Conservation (phyloP, 1,140 invertebrate genomes). For the Drosophila ambigua region DNA sequence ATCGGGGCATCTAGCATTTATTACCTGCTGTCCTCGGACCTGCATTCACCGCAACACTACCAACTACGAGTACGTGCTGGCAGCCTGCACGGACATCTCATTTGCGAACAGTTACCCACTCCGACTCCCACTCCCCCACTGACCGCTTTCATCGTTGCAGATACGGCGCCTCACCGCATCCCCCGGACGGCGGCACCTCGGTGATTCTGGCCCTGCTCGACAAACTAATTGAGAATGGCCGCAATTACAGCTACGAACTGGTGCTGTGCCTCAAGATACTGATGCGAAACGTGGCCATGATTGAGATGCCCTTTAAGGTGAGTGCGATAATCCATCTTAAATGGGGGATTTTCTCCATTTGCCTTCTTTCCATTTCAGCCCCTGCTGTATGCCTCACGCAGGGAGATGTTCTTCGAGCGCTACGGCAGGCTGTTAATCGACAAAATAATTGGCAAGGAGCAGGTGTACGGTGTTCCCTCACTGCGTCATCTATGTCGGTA, state of each 20-base stretch:
- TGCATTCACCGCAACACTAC: slow-evolving; percentile 43
- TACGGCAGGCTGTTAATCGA: slow-evolving; percentile 87
- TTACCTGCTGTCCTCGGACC: slow-evolving; percentile 28
- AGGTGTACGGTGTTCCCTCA: slow-evolving; percentile 82
- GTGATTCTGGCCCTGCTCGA: slow-evolving; percentile 85
- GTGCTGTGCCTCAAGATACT: slow-evolving; percentile 88
- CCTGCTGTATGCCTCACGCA: slow-evolving; percentile 82
- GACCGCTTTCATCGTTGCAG: slow-evolving; percentile 57
- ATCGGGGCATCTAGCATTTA: slow-evolving; percentile 75
- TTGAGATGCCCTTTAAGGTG: slow-evolving; percentile 83
- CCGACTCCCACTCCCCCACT: slow-evolving; percentile 47
- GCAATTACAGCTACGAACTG: slow-evolving; percentile 88
- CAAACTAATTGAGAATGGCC: slow-evolving; percentile 86
- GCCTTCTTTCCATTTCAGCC: slow-evolving; percentile 51
- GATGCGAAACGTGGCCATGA: slow-evolving; percentile 86
- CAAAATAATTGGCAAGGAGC: slow-evolving; percentile 85
- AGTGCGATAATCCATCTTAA: slow-evolving; percentile 21
- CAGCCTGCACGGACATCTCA: slow-evolving; percentile 38
- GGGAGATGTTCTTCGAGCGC: slow-evolving; percentile 86
- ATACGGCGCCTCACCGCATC: slow-evolving; percentile 79
- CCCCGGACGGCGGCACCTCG: slow-evolving; percentile 76
- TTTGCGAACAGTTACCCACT: slow-evolving; percentile 44
- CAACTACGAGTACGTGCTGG: slow-evolving; percentile 51
- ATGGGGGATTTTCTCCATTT: neutral
- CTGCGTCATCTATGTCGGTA: slow-evolving; percentile 86